These are phyloP conservation scores for Drosophila kuntzei DNA, from an alignment of 2,888 invertebrate genomes.

Conservation along the genomic window DNA sequence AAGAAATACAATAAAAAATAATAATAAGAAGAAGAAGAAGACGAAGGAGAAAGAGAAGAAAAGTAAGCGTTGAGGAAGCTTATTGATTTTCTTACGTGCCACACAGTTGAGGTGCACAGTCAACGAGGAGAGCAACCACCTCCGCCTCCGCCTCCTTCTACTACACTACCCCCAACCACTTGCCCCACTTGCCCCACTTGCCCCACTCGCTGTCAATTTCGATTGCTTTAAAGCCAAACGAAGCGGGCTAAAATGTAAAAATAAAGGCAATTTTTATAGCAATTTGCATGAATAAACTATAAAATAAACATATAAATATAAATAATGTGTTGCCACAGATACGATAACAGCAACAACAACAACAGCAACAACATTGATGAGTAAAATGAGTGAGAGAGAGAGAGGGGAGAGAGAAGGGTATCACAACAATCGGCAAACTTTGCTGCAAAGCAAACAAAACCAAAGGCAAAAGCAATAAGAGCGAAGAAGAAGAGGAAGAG, in stretches of 20 bases:
- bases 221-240: slow-evolving; percentile 64
- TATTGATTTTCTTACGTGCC: slow-evolving; percentile 73
- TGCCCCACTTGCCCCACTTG: background rate
- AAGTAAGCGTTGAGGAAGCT: slow-evolving; percentile 61
- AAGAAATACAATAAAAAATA: slow-evolving; percentile 13
- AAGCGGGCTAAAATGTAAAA: slow-evolving; percentile 69
- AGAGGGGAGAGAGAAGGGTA: background rate
- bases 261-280: slow-evolving; percentile 80
- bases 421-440: slow-evolving; percentile 57
- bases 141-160: background rate
- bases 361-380: slow-evolving; percentile 34
- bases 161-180: background rate
- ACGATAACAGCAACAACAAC: slow-evolving; percentile 38
- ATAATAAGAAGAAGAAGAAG: slow-evolving; percentile 6
- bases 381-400: slow-evolving; percentile 11
- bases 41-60: slow-evolving; percentile 5
- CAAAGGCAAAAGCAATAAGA: slow-evolving; percentile 43
- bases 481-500: slow-evolving; percentile 50
- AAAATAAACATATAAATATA: slow-evolving; percentile 83
- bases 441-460: slow-evolving; percentile 60
- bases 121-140: background rate
- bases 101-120: slow-evolving; percentile 42
- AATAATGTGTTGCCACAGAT: slow-evolving; percentile 81
- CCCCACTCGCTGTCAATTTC: slow-evolving; percentile 38
- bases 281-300: slow-evolving; percentile 84